Evolutionary conservation across 1,140 invertebrate species (phyloP).

Genomic region (Solen grandis): DNA sequence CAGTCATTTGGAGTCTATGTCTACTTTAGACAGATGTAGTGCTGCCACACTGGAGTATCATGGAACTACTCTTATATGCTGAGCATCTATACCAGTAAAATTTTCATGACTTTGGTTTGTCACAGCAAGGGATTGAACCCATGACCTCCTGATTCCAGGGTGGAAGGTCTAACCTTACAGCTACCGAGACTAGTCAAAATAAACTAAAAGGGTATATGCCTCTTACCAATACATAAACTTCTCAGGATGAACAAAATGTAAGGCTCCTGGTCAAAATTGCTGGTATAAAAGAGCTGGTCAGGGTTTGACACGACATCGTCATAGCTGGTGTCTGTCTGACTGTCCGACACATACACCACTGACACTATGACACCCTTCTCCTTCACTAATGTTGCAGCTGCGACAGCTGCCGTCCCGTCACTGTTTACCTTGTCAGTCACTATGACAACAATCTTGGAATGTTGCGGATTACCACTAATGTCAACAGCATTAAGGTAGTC

Average conservation of each 20-base stretch:
- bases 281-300: constrained; percentile 15
- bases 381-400: neutral
- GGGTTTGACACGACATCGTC: constrained; percentile 12
- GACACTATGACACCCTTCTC: constrained; percentile 6
- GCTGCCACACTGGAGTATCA: too few species aligned
- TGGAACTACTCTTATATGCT: too few species aligned
- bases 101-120: too few species aligned
- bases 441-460: constrained; percentile 12
- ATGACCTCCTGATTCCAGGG: too few species aligned
- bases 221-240: constrained; percentile 29
- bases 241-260: constrained; percentile 19
- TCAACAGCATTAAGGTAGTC: too few species aligned
- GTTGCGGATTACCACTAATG: neutral
- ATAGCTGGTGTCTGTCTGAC: neutral
- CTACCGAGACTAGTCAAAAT: too few species aligned
- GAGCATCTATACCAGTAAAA: too few species aligned
- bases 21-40: too few species aligned
- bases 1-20: too few species aligned
- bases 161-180: too few species aligned
- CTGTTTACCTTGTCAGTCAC: constrained; percentile 13
- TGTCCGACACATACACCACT: constrained; percentile 14
- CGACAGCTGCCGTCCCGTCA: neutral
- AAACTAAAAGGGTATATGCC: neutral
- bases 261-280: neutral
- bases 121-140: too few species aligned